Conservation (phyloP, 2,888 invertebrate genomes). For the Mechanitis messenoides region DNA sequence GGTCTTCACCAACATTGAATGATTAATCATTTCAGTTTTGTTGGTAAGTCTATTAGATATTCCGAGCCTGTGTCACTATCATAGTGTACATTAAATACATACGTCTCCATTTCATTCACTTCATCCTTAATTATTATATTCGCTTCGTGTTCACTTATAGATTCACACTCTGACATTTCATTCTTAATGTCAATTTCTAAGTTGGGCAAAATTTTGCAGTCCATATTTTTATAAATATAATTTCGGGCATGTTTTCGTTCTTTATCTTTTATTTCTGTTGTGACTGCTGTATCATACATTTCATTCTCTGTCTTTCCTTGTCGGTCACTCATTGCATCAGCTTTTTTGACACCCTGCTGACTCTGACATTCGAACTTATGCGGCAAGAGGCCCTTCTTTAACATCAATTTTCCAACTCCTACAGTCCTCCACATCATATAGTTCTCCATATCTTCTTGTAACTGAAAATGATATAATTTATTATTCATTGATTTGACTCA, state of each 20-base stretch:
- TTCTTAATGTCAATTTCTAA: too few relatives aligned
- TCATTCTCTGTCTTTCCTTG: too few relatives aligned
- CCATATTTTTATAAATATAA: too few relatives aligned
- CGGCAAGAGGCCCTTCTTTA: conserved; percentile 9
- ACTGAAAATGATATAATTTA: not conserved
- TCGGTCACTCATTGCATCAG: too few relatives aligned
- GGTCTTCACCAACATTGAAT: too few relatives aligned
- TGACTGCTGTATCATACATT: too few relatives aligned
- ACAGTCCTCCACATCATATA: conserved; percentile 4
- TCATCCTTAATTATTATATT: not conserved
- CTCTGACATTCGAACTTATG: conserved; percentile 10
- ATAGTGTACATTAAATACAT: not conserved
- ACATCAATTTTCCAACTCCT: not conserved
- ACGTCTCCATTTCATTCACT: not conserved
- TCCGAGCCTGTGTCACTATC: not conserved
- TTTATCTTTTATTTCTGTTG: too few relatives aligned
- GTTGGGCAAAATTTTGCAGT: too few relatives aligned
- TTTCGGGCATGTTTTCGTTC: too few relatives aligned
- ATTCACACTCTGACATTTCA: too few relatives aligned
- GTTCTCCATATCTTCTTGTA: conserved; percentile 12
- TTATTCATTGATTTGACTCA: not conserved
- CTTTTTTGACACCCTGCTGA: not conserved
- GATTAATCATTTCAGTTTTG: not conserved
- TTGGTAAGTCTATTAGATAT: not conserved
- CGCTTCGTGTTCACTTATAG: not conserved